Evolutionary conservation across 2,113 vertebrate genomes (phyloP), one percentile per base, ranked within the genome.

Genomic region (Cygnus atratus): DNA sequence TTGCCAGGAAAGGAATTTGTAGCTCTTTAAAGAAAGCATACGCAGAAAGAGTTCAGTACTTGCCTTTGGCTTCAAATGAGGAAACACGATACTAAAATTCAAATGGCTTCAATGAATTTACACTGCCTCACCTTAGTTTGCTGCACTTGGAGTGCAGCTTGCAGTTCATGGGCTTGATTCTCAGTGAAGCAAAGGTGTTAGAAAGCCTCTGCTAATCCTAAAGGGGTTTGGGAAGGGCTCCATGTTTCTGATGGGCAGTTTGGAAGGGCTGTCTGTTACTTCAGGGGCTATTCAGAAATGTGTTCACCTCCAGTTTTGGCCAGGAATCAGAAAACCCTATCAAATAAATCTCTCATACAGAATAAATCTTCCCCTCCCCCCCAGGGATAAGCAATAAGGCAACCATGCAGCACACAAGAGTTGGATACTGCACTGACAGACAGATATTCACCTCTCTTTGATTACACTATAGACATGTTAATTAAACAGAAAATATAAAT

Each of bases 401-500:
- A 87, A 66, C 18, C n/a, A 26, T 13, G n/a, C 28, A 66, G 18
- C 54, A 79, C 46, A 8, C 29, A 62, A 58, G 48, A 31, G 11
- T 2, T 77, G 65, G 21, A 62, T 77, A 37, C n/a, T 74, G 28
- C 31, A 39, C n/a, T 35, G 37, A 41, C 5, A 79, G 70, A 41
- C 41, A 80, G 83, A 90, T 73, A 62, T 44, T 84, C 11, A 37
- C 66, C 6, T 86, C 26, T 65, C n/a, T 84, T 67, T 65, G 70
- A 37, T 77, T 86, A 67, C 18, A 3, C 33, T 62, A 54, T 44
- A 44, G 10, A 28, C 44, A 2, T 84, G 37, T 52, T 84, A 90
- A 93, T 92, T 86, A 88, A 93, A 88, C 37, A 81, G 25, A 31
- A 95, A 77, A 87, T 93, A 86, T 26, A 77, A 86, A 71, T 37